Percentiles rank a stretch among this genome's conserved stretches.
Conservation (phyloP, 2,888 invertebrate genomes). For the Xanthia togata region DNA sequence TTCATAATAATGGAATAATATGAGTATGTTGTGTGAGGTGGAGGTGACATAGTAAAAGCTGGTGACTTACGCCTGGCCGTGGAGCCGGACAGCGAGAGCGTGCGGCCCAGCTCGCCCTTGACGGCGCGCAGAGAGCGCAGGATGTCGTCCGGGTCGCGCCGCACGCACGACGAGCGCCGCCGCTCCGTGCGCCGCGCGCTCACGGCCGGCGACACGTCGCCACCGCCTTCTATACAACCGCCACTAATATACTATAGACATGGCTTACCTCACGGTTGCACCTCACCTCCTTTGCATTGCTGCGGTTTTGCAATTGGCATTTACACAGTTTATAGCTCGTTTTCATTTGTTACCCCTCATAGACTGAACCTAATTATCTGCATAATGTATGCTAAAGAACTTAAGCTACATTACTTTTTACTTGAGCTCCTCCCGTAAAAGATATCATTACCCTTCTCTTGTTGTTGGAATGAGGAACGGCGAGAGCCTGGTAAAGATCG, state of each 20-base stretch:
- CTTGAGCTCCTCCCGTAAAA: slow-evolving; percentile 28
- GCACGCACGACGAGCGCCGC: slow-evolving; percentile 95
- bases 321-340: slow-evolving; percentile 15
- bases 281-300: slow-evolving; percentile 5
- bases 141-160: slow-evolving; percentile 96
- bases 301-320: neutral
- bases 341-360: neutral
- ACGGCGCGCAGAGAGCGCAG: slow-evolving; percentile 95
- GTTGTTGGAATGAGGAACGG: slow-evolving; percentile 95
- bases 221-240: slow-evolving; percentile 74
- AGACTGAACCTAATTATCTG: neutral
- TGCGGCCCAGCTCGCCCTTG: slow-evolving; percentile 95
- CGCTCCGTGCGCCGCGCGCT: slow-evolving; percentile 90
- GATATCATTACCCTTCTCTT: slow-evolving; percentile 89
- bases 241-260: slow-evolving; percentile 61
- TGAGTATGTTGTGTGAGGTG: slow-evolving; percentile 31
- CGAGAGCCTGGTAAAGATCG: slow-evolving; percentile 96
- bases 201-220: slow-evolving; percentile 75
- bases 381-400: slow-evolving; percentile 10
- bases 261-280: slow-evolving; percentile 20
- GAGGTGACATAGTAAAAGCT: slow-evolving; percentile 13
- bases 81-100: slow-evolving; percentile 94
- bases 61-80: slow-evolving; percentile 93
- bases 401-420: neutral
- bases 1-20: slow-evolving; percentile 17